Conservation (phyloP, 2,797 vertebrate genomes). For the Pseudocheirus occidentalis region DNA sequence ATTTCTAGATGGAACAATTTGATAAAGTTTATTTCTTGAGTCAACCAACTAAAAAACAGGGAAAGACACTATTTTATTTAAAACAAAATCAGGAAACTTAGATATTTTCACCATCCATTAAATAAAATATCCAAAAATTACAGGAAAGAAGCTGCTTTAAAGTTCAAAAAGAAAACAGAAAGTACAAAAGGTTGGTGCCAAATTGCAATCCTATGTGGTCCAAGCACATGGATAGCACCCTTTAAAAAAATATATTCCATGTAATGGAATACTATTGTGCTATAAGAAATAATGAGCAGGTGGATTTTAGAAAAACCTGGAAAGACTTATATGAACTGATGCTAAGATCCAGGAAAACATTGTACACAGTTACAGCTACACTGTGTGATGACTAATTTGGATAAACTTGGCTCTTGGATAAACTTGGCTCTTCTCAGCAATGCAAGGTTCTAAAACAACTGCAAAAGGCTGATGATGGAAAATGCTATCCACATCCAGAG, state of each 20-base stretch:
- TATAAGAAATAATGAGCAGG: too few relatives aligned
- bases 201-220: neutral
- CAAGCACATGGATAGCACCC: neutral
- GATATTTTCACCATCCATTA: neutral
- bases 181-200: neutral
- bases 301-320: too few relatives aligned
- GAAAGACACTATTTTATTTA: neutral
- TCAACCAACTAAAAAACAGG: conserved; percentile 17
- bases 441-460: too few relatives aligned
- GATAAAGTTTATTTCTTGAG: conserved; percentile 3
- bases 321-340: too few relatives aligned
- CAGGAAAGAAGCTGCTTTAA: neutral
- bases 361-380: too few relatives aligned
- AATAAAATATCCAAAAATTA: neutral
- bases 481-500: too few relatives aligned
- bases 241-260: neutral
- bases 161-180: neutral
- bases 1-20: neutral
- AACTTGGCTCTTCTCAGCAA: too few relatives aligned
- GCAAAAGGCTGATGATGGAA: too few relatives aligned
- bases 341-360: too few relatives aligned
- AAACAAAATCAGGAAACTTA: neutral
- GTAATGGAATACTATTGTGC: too few relatives aligned
- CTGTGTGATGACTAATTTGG: too few relatives aligned
- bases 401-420: too few relatives aligned